These are phyloP conservation scores for Drosophila bocqueti DNA, from an alignment of 1,140 invertebrate species.

Conservation along the genomic window DNA sequence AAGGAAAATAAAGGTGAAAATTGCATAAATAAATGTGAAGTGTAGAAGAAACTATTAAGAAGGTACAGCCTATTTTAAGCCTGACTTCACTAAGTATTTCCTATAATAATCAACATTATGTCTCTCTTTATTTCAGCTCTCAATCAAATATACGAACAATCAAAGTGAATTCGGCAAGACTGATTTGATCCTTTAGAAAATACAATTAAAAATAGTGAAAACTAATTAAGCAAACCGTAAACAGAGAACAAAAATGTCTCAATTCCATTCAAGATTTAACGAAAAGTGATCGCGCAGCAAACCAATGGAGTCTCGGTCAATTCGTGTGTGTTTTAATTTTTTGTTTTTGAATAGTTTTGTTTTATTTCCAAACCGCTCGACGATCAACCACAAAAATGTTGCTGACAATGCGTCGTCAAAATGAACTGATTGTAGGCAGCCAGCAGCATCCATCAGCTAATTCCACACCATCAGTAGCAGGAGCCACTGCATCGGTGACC, in stretches of 20 bases:
- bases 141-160: slow-evolving; percentile 28
- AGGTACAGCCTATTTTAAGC: slow-evolving; percentile 1
- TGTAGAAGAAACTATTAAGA: neutral
- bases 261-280: slow-evolving; percentile 5
- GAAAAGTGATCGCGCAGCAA: slow-evolving; percentile 29
- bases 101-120: neutral
- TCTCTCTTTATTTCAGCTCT: slow-evolving; percentile 12
- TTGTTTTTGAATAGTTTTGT: slow-evolving; percentile 61
- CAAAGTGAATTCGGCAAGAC: slow-evolving; percentile 29
- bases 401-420: slow-evolving; percentile 85
- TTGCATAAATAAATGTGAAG: neutral
- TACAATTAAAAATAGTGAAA: slow-evolving; percentile 4
- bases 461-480: slow-evolving; percentile 22
- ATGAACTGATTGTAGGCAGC: slow-evolving; percentile 78
- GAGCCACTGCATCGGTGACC: slow-evolving; percentile 2
- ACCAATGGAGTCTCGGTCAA: slow-evolving; percentile 71
- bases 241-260: slow-evolving; percentile 33
- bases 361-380: slow-evolving; percentile 33
- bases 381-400: slow-evolving; percentile 76
- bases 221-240: slow-evolving; percentile 12
- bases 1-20: neutral
- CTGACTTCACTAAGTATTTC: neutral
- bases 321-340: slow-evolving; percentile 55
- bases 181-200: slow-evolving; percentile 13
- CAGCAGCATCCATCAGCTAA: slow-evolving; percentile 64